Evolutionary conservation across 2,888 invertebrate species (phyloP), one percentile per base, ranked within the genome.

Genomic region (Scaptomyza cyrtandrae): DNA sequence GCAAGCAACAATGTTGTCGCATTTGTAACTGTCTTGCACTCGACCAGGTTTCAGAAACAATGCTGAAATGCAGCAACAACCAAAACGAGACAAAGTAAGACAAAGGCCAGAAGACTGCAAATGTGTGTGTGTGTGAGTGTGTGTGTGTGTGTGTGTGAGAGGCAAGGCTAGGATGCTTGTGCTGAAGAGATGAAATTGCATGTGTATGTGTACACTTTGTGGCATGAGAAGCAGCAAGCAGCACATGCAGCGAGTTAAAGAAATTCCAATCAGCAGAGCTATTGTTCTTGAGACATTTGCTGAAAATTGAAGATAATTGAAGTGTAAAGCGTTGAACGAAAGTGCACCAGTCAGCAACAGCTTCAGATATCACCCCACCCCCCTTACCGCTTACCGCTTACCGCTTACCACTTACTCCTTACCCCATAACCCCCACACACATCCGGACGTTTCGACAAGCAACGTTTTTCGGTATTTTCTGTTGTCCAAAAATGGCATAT

Each of bases 221-320:
- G 74, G 75, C 74, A 58, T 44, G 56, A 16, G 35, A 19, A 33
- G 39, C 39, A 41, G 54, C 59, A 66, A 48, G 63, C 60, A 72
- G 78, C 78, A 81, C 80, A 84, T 86, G 87, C 78, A 85, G 69
- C 73, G 80, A 82, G 83, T 79, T 81, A 86, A 87, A 86, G 87
- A 86, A 86, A 87, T 85, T 86, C 86, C 89, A 89, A 88, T 88
- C 89, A 88, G 78, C 79, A 81, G 70, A 72, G 75, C 79, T 73
- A 88, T 89, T 89, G 88, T 89, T 89, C 88, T 89, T 86, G 85
- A 89, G 89, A 88, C 89, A 85, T 88, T 89, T 77, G 78, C 79
- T 69, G 82, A 78, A 89, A 88, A 86, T 89, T 88, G 89, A 81
- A 89, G 88, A 88, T 88, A 88, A 88, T 88, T 88, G 88, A 89